Conservation (phyloP, 2,888 invertebrate genomes). For the Melieria picta region DNA sequence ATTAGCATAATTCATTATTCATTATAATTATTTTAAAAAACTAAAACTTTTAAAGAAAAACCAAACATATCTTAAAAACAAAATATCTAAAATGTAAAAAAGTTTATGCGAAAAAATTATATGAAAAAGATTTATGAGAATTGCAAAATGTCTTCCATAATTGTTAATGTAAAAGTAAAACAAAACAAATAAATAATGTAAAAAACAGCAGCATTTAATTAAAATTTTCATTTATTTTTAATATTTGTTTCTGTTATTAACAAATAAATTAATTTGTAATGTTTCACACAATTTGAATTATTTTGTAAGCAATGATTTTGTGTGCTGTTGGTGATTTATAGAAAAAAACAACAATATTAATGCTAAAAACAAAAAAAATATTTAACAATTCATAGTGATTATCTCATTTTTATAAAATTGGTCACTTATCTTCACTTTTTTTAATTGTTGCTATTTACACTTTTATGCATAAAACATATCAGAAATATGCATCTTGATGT, state of each 20-base stretch:
- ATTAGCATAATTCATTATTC: background rate
- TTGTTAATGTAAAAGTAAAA: constrained; percentile 11
- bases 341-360: too few species aligned
- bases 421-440: too few species aligned
- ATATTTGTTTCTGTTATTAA: background rate
- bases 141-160: constrained; percentile 35
- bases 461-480: too few species aligned
- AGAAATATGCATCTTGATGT: too few species aligned
- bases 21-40: constrained; percentile 3
- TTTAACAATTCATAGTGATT: too few species aligned
- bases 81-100: background rate
- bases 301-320: too few species aligned
- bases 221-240: background rate
- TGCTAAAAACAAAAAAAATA: too few species aligned
- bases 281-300: background rate
- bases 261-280: background rate
- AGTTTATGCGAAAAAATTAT: background rate
- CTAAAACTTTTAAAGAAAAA: background rate
- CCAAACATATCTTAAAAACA: background rate
- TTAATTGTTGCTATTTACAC: too few species aligned
- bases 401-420: too few species aligned
- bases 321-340: too few species aligned
- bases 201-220: background rate
- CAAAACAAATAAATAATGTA: constrained; percentile 1
- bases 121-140: constrained; percentile 16